A percentile compares a stretch with the other conserved stretches of the same genome.
Evolutionary conservation across 2,113 vertebrate species (phyloP).

Genomic region (Hiodon tergisus): DNA sequence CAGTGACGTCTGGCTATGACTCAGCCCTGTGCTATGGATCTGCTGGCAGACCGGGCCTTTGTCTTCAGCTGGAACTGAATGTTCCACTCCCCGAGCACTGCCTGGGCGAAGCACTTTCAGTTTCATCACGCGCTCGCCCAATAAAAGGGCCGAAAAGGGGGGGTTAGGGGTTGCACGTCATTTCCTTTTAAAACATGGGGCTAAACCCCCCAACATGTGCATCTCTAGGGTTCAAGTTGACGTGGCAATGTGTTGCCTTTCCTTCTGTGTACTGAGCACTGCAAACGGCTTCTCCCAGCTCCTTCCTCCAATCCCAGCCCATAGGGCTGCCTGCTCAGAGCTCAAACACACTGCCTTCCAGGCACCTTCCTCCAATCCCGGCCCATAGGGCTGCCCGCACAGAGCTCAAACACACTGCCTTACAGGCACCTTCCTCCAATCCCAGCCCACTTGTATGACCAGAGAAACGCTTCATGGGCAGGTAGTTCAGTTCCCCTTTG

Average conservation of each 20-base stretch:
- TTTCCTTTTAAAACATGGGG: no score
- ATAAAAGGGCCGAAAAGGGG: background rate
- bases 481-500: no score
- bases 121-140: conserved; percentile 49
- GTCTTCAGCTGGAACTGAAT: conserved; percentile 64
- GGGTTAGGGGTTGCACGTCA: no score
- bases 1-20: conserved; percentile 53
- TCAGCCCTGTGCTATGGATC: conserved; percentile 67
- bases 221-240: background rate
- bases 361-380: no score
- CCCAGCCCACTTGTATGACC: no score
- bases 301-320: background rate
- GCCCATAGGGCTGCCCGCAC: no score
- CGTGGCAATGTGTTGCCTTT: background rate
- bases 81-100: conserved; percentile 50
- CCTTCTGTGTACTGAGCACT: background rate
- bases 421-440: no score
- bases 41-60: conserved; percentile 63
- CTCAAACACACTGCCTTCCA: no score
- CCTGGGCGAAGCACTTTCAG: conserved; percentile 32
- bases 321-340: no score
- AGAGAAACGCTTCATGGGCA: no score
- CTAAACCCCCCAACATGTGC: no score
- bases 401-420: background rate
- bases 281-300: no score